A percentile compares a stretch with the other conserved stretches of the same genome.
Conservation (phyloP, 2,797 vertebrate species). For the Leptatherina wallacei region DNA sequence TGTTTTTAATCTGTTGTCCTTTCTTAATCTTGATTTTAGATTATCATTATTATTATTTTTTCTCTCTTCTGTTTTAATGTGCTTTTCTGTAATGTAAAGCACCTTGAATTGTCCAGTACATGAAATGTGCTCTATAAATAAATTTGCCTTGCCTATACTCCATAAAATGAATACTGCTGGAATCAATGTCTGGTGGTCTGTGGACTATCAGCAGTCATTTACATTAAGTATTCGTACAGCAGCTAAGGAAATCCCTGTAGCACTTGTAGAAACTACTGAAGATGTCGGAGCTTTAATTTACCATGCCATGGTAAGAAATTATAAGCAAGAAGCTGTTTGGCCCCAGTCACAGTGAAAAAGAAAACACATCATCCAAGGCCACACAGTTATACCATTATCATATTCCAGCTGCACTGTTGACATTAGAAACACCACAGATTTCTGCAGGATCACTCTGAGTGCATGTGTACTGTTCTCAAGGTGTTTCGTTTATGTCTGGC, state of each 20-base stretch:
- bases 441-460: not conserved
- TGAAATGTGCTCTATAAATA: too few species aligned
- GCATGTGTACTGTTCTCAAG: not conserved
- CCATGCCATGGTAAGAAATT: constrained; percentile 14
- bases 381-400: not conserved
- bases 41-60: too few species aligned
- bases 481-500: too few species aligned
- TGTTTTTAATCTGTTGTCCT: too few species aligned
- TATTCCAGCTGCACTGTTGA: not conserved
- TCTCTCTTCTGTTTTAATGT: too few species aligned
- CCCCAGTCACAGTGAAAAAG: constrained; percentile 11
- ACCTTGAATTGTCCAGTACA: too few species aligned
- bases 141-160: not conserved
- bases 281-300: constrained; percentile 20
- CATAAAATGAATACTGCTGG: constrained; percentile 14
- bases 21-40: too few species aligned
- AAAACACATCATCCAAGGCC: not conserved
- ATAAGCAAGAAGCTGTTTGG: constrained; percentile 18
- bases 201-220: constrained; percentile 28
- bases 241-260: constrained; percentile 15
- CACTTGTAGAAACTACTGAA: constrained; percentile 4
- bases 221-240: constrained; percentile 47
- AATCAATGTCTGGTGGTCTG: constrained; percentile 23
- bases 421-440: not conserved
- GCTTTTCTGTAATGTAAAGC: too few species aligned